These are phyloP conservation scores for Papilio xuthus DNA, from an alignment of 1,140 invertebrate species.

Conservation along the genomic window DNA sequence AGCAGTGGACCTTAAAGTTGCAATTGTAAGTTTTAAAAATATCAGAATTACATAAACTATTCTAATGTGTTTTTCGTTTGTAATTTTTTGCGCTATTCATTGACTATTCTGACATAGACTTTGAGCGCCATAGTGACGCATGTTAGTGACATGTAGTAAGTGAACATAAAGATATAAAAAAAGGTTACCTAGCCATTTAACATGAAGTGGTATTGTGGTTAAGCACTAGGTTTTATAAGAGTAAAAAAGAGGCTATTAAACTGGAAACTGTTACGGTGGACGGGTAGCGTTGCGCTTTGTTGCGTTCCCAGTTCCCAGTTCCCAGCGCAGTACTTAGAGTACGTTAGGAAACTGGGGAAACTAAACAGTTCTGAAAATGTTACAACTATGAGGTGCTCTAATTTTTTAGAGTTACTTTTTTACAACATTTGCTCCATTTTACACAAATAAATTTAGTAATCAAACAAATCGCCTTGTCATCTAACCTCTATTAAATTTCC, in stretches of 20 bases:
- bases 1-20: neutral
- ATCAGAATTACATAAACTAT: too few species aligned
- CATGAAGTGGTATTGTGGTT: conserved; percentile 7
- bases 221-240: conserved; percentile 9
- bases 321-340: neutral
- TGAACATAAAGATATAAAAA: neutral
- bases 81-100: too few species aligned
- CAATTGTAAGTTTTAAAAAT: neutral
- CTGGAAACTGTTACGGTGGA: conserved; percentile 2
- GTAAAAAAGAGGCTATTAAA: conserved; percentile 17
- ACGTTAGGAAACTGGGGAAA: neutral
- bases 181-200: neutral
- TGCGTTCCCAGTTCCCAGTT: conserved; percentile 3
- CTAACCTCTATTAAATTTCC: too few species aligned
- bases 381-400: conserved; percentile 15
- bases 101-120: too few species aligned
- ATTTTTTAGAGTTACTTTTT: neutral
- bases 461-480: neutral
- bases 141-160: too few species aligned
- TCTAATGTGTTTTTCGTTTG: too few species aligned
- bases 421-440: neutral
- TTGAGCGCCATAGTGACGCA: neutral
- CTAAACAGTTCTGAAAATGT: conserved; percentile 11
- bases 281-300: conserved; percentile 8
- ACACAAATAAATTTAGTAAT: neutral